Evolutionary conservation across 2,888 invertebrate genomes (phyloP), one percentile per base, ranked within the genome.

Genomic region (Neria commutata): DNA sequence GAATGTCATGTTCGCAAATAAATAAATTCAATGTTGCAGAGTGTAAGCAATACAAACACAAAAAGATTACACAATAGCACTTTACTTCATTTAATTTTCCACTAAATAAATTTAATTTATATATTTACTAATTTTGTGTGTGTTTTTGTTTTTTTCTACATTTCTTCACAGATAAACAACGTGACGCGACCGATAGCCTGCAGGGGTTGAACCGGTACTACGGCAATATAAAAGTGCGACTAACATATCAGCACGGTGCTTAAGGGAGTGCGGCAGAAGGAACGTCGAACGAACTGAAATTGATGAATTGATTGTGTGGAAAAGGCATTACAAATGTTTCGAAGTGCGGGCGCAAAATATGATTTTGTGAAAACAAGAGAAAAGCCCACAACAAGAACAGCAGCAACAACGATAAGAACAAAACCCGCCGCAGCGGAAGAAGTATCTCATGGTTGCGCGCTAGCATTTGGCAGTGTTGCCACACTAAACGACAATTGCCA

Each of bases 341-440:
- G 5, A 14, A 42, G 21, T 21, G 42, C 5, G 14, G 4, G 14
- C 42, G 19, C 19, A 21, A 29, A 51, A 34, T 23, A 21, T 17
- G 34, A n/a, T n/a, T n/a, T n/a, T n/a, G n/a, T n/a, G n/a, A n/a
- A n/a, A n/a, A n/a, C n/a, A n/a, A n/a, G n/a, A n/a, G n/a, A n/a
- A n/a, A 54, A 45, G 59, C 17, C 46, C n/a, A 33, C 54, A 34
- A 47, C 53, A 17, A 34, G 42, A 68, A 69, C 67, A 65, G 65
- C 56, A 63, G 24, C 37, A 50, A 50, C 47, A 49, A 24, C 34
- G 51, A 26, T 16, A 16, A 57, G 40, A 47, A 37, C 55, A 54
- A 25, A 26, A 19, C 8, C 42, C 34, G 25, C 51, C 11, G 3
- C 40, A 52, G 16, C 16, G 5, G 16, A 16, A 23, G 17, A 17